A percentile compares a stretch with the other conserved stretches of the same genome.
phyloP scores from a whole-genome alignment of 2,888 invertebrate species.

The Hemistola chrysoprasaria region DNA sequence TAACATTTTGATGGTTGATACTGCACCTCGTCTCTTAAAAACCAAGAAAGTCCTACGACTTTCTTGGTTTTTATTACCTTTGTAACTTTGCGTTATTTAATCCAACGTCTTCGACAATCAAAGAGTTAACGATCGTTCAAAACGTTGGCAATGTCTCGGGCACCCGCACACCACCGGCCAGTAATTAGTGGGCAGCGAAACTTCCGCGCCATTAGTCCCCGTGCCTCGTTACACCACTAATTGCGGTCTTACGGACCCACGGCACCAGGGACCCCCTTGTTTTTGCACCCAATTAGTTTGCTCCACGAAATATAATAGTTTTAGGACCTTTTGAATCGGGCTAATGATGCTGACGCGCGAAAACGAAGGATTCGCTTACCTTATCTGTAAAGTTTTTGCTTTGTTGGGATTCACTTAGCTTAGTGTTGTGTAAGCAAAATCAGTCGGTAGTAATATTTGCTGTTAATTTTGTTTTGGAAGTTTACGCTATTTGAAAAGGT shows the following conservation, averaged over 20 bases:
- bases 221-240: constrained; percentile 63
- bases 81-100: constrained; percentile 2
- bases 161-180: constrained; percentile 32
- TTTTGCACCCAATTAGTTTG: constrained; percentile 60
- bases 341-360: constrained; percentile 32
- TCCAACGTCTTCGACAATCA: constrained; percentile 12
- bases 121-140: constrained; percentile 19
- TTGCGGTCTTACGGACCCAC: constrained; percentile 56
- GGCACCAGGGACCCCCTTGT: constrained; percentile 33
- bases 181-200: constrained; percentile 59
- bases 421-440: constrained; percentile 3
- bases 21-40: too few relatives aligned
- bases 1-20: too few relatives aligned
- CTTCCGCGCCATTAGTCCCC: constrained; percentile 65
- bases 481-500: too few relatives aligned
- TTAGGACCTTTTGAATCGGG: constrained; percentile 30
- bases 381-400: constrained; percentile 5
- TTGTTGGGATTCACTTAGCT: constrained; percentile 4
- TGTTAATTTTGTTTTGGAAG: background rate
- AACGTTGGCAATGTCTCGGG: constrained; percentile 29
- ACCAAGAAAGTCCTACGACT: too few relatives aligned
- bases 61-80: too few relatives aligned
- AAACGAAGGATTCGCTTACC: constrained; percentile 16
- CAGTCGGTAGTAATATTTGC: background rate
- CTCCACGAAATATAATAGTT: constrained; percentile 34